phyloP scores from a whole-genome alignment of 2,113 vertebrate genomes.

The Dromas ardeola region DNA sequence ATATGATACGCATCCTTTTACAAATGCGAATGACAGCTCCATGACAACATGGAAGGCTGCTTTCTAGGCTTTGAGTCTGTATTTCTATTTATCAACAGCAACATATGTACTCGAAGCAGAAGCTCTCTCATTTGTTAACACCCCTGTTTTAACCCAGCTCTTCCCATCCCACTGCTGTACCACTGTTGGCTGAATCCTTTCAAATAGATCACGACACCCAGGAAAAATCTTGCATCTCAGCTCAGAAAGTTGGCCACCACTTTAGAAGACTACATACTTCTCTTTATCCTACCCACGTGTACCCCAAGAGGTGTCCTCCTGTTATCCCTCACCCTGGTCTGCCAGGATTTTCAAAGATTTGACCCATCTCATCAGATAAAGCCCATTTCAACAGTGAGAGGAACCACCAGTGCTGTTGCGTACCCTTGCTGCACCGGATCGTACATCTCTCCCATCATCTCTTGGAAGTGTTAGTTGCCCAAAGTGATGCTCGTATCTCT shows the following conservation, averaged over 20 bases:
- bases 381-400: background rate
- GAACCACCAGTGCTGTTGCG: background rate
- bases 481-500: background rate
- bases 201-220: background rate
- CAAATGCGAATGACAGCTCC: background rate
- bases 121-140: background rate
- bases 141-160: background rate
- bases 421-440: background rate
- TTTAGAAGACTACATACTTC: background rate
- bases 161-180: background rate
- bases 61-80: background rate
- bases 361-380: background rate
- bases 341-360: background rate
- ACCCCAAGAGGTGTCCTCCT: background rate
- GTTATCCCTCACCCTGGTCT: background rate
- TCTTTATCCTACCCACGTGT: background rate
- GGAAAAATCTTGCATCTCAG: background rate
- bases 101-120: background rate
- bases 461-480: background rate
- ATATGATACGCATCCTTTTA: background rate
- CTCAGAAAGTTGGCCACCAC: background rate
- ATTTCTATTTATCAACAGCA: background rate
- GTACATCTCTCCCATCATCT: fast-evolving
- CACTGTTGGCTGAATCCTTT: background rate
- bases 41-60: background rate